Percentiles rank a stretch among this genome's conserved stretches.
Evolutionary conservation across 2,797 vertebrate species (phyloP).

Genomic region (Hippopotamyrus pictus): DNA sequence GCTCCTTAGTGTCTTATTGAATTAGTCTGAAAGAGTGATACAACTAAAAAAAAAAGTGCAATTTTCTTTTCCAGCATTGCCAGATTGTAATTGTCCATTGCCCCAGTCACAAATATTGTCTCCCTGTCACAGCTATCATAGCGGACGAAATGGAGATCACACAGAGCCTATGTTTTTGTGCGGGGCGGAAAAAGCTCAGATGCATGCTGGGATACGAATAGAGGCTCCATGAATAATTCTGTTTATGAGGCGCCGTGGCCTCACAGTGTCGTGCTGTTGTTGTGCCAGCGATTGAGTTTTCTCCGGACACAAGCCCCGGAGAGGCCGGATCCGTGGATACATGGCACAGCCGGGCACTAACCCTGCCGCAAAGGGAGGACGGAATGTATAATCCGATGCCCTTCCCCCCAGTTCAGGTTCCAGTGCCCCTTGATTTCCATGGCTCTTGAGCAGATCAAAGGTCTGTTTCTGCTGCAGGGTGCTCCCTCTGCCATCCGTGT

Average conservation of each 20-base stretch:
- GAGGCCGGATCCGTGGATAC: neutral
- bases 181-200: neutral
- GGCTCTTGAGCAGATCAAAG: neutral
- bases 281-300: slow-evolving; percentile 25
- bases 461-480: neutral
- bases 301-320: neutral
- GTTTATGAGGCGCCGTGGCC: slow-evolving; percentile 15
- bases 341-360: neutral
- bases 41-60: neutral
- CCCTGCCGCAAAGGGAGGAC: neutral
- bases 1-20: neutral
- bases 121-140: slow-evolving; percentile 1
- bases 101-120: neutral
- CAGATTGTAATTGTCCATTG: neutral
- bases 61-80: neutral
- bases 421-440: neutral
- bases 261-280: slow-evolving; percentile 23
- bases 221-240: slow-evolving; percentile 35
- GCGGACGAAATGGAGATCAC: neutral
- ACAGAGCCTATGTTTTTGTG: slow-evolving; percentile 8
- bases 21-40: neutral
- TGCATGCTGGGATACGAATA: slow-evolving; percentile 9
- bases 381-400: neutral
- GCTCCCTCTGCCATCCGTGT: neutral
- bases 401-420: neutral